Evolutionary conservation across 30 jellyfish, hydroid and myxozoan species (phyloP), one percentile per base, ranked within the genome.

Genomic region (Pelagia noctiluca): DNA sequence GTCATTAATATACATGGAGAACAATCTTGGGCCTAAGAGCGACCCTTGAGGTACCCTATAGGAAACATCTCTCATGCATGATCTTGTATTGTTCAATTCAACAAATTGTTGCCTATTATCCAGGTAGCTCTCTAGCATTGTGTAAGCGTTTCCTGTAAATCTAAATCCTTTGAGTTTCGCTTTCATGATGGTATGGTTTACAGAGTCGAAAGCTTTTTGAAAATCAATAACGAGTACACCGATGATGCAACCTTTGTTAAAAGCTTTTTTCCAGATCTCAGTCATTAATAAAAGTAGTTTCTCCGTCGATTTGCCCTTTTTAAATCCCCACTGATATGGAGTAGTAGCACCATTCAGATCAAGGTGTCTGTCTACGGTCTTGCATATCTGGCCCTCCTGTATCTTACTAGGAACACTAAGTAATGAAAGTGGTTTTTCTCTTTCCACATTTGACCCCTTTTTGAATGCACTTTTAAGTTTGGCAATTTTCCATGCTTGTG

Each of bases 341-440:
- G 75, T 47, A 12, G 75, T 73, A 50, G 85, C 75, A 2, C 75
- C 29, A 36, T 73, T 42, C 33, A 71, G 0, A 3, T 33, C 76
- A 71, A 71, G 84, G 46, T n/a, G n/a, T n/a, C n/a, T 65, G 76
- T 63, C 76, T 63, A 63, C 47, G 67, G 10, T 70, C 84, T 72
- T 72, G 76, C 75, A 73, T 42, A 73, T 73, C 16, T 73, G 85
- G 50, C 85, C 85, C 76, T 73, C 50, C 75, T 73, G 85, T 73
- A 42, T 73, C 84, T 71, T 71, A 35, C 85, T 73, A 73, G 85
- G 85, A 36, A 73, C 50, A 35, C 85, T 73, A 36, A 46, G 76
- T 73, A 73, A 34, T 68, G 64, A 68, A 62, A 73, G 7, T 73
- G 85, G 85, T n/a, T n/a, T n/a, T n/a, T n/a, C n/a, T n/a, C n/a